Conservation (phyloP, 2,113 vertebrate genomes). For the Macquaria australasica region DNA sequence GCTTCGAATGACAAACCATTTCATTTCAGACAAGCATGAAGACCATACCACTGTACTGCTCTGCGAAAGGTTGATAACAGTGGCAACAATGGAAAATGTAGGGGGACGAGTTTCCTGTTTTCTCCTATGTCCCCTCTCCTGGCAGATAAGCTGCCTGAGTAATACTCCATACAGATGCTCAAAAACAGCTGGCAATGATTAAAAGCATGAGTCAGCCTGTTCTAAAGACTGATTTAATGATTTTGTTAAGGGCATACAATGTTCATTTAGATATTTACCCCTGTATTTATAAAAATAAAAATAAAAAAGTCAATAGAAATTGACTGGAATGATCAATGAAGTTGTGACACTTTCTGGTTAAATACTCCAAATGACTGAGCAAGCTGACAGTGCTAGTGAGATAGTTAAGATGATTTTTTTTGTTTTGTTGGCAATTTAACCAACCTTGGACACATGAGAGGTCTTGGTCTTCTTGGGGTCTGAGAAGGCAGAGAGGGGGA, state of each 20-base stretch:
- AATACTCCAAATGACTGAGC: not conserved
- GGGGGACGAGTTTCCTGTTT: constrained; percentile 45
- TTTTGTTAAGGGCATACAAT: not conserved
- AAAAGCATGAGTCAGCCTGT: constrained; percentile 34
- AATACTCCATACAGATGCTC: constrained; percentile 40
- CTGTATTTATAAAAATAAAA: too few species aligned
- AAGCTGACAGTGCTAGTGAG: not conserved
- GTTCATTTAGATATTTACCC: not conserved
- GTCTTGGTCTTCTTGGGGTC: constrained; percentile 99
- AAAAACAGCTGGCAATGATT: constrained; percentile 60
- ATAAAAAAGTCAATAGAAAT: not conserved
- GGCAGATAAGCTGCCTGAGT: constrained; percentile 33
- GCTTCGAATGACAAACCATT: not conserved
- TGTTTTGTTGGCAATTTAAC: constrained; percentile 49
- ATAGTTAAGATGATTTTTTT: not conserved
- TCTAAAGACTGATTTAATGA: constrained; percentile 25
- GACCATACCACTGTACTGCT: not conserved
- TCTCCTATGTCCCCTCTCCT: constrained; percentile 5
- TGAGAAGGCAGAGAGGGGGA: constrained; percentile 98
- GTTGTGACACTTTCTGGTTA: not conserved
- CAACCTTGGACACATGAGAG: constrained; percentile 96
- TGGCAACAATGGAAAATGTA: constrained; percentile 17
- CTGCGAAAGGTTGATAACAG: not conserved
- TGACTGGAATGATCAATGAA: not conserved
- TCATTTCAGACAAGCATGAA: not conserved